Base-by-base conservation (phyloP, 2,888 invertebrate genomes). In the Agonopterix alstromeriana region DNA sequence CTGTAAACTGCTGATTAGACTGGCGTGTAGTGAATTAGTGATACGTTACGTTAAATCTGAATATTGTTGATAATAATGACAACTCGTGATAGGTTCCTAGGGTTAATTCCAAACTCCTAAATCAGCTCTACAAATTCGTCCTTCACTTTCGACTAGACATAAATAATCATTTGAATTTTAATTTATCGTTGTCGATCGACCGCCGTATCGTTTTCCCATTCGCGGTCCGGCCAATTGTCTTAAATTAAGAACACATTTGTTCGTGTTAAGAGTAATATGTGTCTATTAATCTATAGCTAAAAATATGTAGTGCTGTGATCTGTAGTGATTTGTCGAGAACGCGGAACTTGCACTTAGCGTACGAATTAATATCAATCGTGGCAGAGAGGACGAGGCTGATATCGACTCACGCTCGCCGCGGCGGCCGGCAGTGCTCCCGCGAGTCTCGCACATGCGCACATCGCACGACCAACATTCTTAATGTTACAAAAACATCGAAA, bases 221-320 rank as follows among this genome's bases (percentile, higher is more conserved):
- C 57, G 69, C 69, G 61, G 60, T 57, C 58, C 59, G 55, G 55
- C 70, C 80, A 82, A 82, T 82, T 82, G 80, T 61, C 64, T 70
- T 73, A 74, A 82, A 84, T 84, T 77, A 82, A 74, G 72, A 77
- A 67, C 63, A 71, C 76, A 82, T 84, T 81, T 75, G 73, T 82
- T 65, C 67, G 66, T 67, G 72, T 77, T 72, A 76, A 64, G 62
- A 70, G 71, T 64, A 69, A 63, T 62, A 58, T 64, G 60, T 57
- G 63, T 58, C 63, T 67, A 68, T 68, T 72, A 76, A 75, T 75
- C 71, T 50, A 48, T 43, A 55, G 53, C 55, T 58, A 57, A 50
- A 54, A 47, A 45, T 49, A 47, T 45, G 38, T 47, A 45, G 45
- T 48, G 55, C 36, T 61, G 62, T 60, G 65, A 63, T 62, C 56